Percentiles rank a stretch among this genome's conserved stretches.
These are phyloP conservation scores for Deroplatys truncata DNA, from an alignment of 2,888 invertebrate species.

Conservation along the genomic window DNA sequence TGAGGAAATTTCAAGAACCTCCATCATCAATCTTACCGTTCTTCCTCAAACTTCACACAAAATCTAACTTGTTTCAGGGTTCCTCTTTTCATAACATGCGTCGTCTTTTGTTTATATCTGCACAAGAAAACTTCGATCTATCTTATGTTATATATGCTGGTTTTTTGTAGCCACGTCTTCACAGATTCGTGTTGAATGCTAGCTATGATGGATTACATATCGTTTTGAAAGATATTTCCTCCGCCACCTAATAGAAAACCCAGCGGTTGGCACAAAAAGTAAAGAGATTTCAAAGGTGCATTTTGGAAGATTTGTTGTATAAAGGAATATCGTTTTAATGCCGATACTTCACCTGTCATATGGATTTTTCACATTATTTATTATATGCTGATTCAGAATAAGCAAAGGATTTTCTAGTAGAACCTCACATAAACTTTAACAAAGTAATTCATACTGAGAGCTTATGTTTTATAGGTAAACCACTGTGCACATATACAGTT, in stretches of 20 bases:
- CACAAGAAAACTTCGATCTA: not conserved
- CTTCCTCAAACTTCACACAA: slow-evolving; percentile 2
- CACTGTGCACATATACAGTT: no score
- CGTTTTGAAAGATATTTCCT: not conserved
- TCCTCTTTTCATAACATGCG: not conserved
- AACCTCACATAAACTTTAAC: no score
- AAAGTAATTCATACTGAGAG: no score
- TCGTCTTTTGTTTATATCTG: not conserved
- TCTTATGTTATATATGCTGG: not conserved
- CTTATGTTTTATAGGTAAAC: no score
- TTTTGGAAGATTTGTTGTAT: not conserved
- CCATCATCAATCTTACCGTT: slow-evolving; percentile 15
- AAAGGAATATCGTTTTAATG: not conserved
- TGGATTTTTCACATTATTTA: not conserved
- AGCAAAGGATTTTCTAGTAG: no score
- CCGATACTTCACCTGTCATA: not conserved
- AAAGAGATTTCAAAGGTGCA: not conserved
- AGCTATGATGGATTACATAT: slow-evolving; percentile 12
- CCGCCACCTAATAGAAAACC: not conserved
- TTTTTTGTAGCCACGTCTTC: no score
- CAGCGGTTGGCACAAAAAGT: not conserved
- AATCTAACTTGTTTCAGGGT: slow-evolving; percentile 4
- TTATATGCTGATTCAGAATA: no score
- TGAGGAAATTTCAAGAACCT: slow-evolving; percentile 9
- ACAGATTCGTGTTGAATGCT: not conserved